Evolutionary conservation across 2,888 invertebrate genomes (phyloP).

Genomic region (Andrena fulva): DNA sequence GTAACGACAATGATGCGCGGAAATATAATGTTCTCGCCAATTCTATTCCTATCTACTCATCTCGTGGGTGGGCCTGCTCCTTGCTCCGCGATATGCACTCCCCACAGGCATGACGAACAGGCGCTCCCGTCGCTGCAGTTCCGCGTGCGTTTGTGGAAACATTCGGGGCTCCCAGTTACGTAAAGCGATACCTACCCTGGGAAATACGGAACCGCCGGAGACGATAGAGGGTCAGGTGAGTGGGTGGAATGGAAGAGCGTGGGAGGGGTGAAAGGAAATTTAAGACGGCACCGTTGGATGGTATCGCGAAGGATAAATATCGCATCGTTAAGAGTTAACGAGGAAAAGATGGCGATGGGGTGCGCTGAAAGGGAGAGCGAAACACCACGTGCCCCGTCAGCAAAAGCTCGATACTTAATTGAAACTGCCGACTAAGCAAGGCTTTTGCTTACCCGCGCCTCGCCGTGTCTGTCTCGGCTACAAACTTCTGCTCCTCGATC

Average conservation of each 20-base stretch:
- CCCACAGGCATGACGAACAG: background rate
- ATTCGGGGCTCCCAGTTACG: no score
- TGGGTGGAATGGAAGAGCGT: no score
- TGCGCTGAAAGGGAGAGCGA: slow-evolving; percentile 33
- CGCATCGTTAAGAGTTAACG: slow-evolving; percentile 54
- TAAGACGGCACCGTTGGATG: slow-evolving; percentile 8
- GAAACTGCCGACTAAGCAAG: slow-evolving; percentile 70
- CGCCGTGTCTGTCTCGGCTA: slow-evolving; percentile 20
- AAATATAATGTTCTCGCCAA: slow-evolving; percentile 24
- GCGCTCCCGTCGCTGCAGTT: background rate
- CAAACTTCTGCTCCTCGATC: background rate
- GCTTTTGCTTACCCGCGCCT: slow-evolving; percentile 57
- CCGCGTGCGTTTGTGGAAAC: no score
- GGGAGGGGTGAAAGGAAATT: background rate
- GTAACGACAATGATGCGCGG: slow-evolving; percentile 16
- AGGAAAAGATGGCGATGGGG: slow-evolving; percentile 54
- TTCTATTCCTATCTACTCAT: slow-evolving; percentile 23
- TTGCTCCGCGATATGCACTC: background rate
- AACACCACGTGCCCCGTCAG: slow-evolving; percentile 61
- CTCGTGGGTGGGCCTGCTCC: background rate
- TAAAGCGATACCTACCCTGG: background rate
- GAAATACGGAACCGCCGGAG: background rate
- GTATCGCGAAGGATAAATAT: slow-evolving; percentile 42
- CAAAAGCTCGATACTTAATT: slow-evolving; percentile 73
- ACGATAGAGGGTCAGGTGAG: no score